Conservation (phyloP, 2,797 vertebrate genomes). For the Alauda arvensis region DNA sequence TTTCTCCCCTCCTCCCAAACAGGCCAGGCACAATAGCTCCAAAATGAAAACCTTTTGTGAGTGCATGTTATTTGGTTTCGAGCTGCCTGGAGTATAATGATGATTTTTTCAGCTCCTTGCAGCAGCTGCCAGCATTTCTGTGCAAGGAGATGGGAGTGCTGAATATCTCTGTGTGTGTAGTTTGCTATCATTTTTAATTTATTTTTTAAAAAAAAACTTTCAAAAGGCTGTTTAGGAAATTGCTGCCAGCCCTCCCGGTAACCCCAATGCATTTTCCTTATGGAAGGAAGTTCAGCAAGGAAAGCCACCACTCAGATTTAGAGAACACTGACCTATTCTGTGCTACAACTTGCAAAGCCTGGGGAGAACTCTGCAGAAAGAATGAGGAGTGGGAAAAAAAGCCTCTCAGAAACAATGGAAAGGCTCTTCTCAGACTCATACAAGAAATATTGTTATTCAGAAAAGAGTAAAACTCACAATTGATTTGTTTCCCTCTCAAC, state of each 20-base stretch:
- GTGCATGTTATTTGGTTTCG: conserved; percentile 5
- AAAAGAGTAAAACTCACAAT: background rate
- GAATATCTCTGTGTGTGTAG: background rate
- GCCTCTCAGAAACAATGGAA: conserved; percentile 6
- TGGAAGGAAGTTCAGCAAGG: conserved; percentile 31
- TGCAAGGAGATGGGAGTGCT: conserved; percentile 2
- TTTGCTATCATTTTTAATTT: background rate
- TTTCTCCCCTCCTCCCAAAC: conserved; percentile 42
- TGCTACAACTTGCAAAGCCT: background rate
- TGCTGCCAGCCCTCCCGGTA: conserved; percentile 33
- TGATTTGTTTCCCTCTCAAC: background rate
- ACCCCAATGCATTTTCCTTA: background rate
- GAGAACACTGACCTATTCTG: background rate
- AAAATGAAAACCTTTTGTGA: conserved; percentile 42
- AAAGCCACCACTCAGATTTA: background rate
- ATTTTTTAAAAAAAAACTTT: background rate
- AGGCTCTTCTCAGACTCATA: background rate
- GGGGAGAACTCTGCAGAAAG: background rate
- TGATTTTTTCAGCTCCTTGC: conserved; percentile 33
- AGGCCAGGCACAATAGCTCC: conserved; percentile 30
- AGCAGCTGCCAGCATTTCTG: conserved; percentile 46
- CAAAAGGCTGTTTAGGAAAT: conserved; percentile 18
- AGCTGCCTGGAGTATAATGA: conserved; percentile 26
- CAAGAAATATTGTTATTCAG: background rate
- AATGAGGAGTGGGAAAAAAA: background rate